Evolutionary conservation across 2,113 vertebrate species (phyloP).

Genomic region (Rhea pennata): DNA sequence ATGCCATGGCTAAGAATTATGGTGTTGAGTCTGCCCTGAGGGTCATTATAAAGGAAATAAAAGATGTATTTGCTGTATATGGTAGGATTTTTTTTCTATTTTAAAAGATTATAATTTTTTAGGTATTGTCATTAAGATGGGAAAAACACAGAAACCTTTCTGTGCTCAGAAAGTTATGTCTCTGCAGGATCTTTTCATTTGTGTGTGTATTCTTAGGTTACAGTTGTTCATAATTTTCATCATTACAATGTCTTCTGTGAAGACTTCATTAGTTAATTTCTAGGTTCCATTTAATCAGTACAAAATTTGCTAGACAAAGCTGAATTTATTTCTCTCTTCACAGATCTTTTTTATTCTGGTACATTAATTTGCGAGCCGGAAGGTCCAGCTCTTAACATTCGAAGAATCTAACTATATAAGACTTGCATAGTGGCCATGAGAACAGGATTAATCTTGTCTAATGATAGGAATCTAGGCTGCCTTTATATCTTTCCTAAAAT

Average conservation of each 20-base stretch:
- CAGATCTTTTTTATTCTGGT: neutral
- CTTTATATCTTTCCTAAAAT: neutral
- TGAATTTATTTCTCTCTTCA: neutral
- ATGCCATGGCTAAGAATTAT: slow-evolving; percentile 91
- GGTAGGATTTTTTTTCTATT: slow-evolving; percentile 74
- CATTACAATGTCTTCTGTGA: neutral
- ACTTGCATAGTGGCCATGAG: neutral
- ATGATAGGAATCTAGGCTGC: neutral
- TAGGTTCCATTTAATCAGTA: neutral
- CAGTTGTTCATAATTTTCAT: neutral
- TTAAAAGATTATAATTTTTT: neutral
- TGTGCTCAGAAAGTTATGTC: neutral
- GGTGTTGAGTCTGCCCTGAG: slow-evolving; percentile 94
- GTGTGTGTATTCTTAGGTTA: neutral
- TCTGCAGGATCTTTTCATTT: neutral
- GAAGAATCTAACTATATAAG: neutral
- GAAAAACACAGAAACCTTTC: neutral
- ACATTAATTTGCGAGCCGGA: neutral
- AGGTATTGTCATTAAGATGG: neutral
- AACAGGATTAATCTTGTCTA: neutral
- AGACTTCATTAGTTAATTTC: neutral
- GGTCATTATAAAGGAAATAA: slow-evolving; percentile 97
- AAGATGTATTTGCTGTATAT: slow-evolving; percentile 98
- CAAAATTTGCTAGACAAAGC: neutral
- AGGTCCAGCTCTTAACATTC: neutral